Evolutionary conservation across 1,140 invertebrate genomes (phyloP), one percentile per base, ranked within the genome.

Genomic region (Drosophila lacteicornis): DNA sequence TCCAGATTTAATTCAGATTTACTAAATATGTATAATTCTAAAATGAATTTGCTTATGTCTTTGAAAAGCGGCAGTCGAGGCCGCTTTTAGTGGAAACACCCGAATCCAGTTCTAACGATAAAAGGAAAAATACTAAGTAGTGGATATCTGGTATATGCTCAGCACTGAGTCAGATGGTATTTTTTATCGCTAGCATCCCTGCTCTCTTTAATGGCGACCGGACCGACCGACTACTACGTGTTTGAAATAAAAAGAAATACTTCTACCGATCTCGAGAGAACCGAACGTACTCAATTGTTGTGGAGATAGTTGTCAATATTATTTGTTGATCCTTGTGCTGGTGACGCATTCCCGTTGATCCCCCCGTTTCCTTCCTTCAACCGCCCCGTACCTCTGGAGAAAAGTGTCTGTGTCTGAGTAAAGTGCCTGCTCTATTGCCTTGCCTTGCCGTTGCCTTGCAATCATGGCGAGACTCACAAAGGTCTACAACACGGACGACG

Each of bases 401-500:
- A 62, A 59, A 79, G 81, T 79, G 75, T 78, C 40, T 58, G 75
- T 87, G 75, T 76, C 38, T 58, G 45, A 56, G 47, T 49, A 73
- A 75, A 90, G 85, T 86, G 83, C 83, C 83, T 87, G 49, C 82
- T 91, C 77, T 65, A 45, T 68, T 46, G 67, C 40, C 50, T 68
- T 83, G 83, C 73, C 76, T 63, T 83, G 82, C 85, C 74, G 83
- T 82, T 80, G 80, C 63, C 68, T 65, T 61, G 33, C 49, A 53
- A 88, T 90, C 75, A 92, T 92, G 91, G 91, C 91, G 68, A 88
- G 87, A 77, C 87, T 92, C 47, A 92, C 91, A 69, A 90, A 91
- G 75, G 91, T 92, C 57, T 92, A 84, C 76, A 85, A 88, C 66
- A 85, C 87, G 53, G 91, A 92, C 56, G 91, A 92, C 60, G 80